Conservation (phyloP, 2,113 vertebrate genomes). For the Dromaius novaehollandiae region DNA sequence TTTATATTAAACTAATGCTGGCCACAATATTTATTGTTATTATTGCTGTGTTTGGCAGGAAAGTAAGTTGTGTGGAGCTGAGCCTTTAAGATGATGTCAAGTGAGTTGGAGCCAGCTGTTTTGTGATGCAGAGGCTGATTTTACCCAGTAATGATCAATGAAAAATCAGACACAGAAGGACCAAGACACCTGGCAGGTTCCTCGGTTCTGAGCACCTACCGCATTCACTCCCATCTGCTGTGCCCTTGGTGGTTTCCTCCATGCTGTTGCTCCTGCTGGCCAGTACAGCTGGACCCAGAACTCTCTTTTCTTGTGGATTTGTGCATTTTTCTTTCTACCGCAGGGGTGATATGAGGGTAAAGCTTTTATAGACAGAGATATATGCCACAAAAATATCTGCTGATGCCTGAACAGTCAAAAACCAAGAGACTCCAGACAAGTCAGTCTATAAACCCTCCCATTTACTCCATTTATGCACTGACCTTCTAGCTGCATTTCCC, state of each 20-base stretch:
- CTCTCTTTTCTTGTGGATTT: background rate
- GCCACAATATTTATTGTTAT: too few relatives aligned
- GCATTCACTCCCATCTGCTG: background rate
- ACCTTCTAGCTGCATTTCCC: background rate
- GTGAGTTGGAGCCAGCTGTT: background rate
- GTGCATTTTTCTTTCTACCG: background rate
- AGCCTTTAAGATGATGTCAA: background rate
- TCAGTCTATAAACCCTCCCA: background rate
- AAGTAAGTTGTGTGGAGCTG: background rate
- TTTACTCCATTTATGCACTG: background rate
- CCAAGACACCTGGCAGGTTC: background rate
- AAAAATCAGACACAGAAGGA: background rate
- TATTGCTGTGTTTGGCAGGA: too few relatives aligned
- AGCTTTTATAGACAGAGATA: background rate
- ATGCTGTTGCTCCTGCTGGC: too few relatives aligned
- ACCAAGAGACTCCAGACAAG: accelerated
- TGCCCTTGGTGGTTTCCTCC: background rate
- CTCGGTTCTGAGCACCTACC: background rate
- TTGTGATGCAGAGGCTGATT: background rate
- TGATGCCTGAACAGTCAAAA: background rate
- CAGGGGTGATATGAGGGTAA: background rate
- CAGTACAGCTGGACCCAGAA: background rate
- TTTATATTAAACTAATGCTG: too few relatives aligned
- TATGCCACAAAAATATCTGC: background rate
- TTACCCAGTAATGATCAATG: background rate